Conservation (phyloP, 2,888 invertebrate genomes). For the Agrotis puta region DNA sequence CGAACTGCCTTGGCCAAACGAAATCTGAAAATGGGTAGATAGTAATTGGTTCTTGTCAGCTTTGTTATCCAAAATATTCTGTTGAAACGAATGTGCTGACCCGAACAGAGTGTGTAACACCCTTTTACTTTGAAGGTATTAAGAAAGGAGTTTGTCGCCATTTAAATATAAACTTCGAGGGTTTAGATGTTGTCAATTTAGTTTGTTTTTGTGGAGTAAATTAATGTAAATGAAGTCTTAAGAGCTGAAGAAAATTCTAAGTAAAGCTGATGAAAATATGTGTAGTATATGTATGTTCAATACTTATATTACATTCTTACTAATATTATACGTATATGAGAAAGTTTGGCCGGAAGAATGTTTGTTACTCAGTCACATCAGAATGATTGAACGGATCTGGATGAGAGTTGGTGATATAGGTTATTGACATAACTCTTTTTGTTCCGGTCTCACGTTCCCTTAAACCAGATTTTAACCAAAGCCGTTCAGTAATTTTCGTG, state of each 20-base stretch:
- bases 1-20: not conserved
- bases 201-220: slow-evolving; percentile 4
- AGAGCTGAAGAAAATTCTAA: not conserved
- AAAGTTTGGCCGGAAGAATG: too few relatives aligned
- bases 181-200: not conserved
- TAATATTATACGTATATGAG: too few relatives aligned
- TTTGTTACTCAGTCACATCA: too few relatives aligned
- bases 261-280: not conserved
- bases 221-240: not conserved
- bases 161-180: slow-evolving; percentile 10
- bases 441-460: too few relatives aligned
- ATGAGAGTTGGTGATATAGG: too few relatives aligned
- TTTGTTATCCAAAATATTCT: not conserved
- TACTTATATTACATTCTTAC: too few relatives aligned
- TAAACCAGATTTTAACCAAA: too few relatives aligned
- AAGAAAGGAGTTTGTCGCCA: slow-evolving; percentile 9
- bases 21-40: not conserved
- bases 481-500: too few relatives aligned
- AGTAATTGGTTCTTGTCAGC: too few relatives aligned
- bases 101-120: not conserved
- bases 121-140: slow-evolving; percentile 1
- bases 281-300: too few relatives aligned
- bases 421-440: too few relatives aligned
- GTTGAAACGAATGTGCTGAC: not conserved
- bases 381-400: too few relatives aligned